phyloP scores from a whole-genome alignment of 2,888 invertebrate species.

The Dysmachus trigonus region DNA sequence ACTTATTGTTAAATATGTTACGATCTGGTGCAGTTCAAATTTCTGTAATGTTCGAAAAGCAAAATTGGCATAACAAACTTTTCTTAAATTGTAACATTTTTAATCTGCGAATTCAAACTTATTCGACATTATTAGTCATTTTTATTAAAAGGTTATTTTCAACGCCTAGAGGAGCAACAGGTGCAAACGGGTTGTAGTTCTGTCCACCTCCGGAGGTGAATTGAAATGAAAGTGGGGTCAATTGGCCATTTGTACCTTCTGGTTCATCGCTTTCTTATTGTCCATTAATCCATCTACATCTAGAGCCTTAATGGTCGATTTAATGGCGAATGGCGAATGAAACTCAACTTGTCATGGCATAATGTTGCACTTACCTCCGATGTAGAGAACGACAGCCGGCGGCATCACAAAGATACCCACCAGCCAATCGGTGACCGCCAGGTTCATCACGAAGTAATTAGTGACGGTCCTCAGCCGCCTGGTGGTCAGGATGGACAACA shows the following conservation, averaged over 20 bases:
- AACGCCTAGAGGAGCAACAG: not conserved
- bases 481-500: slow-evolving; percentile 87
- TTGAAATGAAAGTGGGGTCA: not conserved
- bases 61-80: too few relatives aligned
- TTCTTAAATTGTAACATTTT: too few relatives aligned
- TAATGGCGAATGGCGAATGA: not conserved
- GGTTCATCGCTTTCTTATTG: not conserved
- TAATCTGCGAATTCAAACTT: too few relatives aligned
- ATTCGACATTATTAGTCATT: too few relatives aligned
- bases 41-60: too few relatives aligned
- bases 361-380: slow-evolving; percentile 74
- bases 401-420: slow-evolving; percentile 96
- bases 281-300: not conserved
- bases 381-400: slow-evolving; percentile 85
- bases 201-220: not conserved
- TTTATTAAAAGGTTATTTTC: too few relatives aligned
- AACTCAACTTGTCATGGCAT: not conserved
- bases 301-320: not conserved
- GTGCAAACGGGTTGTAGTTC: not conserved
- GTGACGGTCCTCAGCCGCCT: slow-evolving; percentile 90
- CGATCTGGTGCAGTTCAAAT: too few relatives aligned
- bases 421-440: slow-evolving; percentile 92
- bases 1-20: too few relatives aligned
- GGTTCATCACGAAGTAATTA: slow-evolving; percentile 93
- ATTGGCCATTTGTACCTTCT: not conserved